Conservation (phyloP, 1,140 invertebrate genomes). For the Metopolophium dirhodum region DNA sequence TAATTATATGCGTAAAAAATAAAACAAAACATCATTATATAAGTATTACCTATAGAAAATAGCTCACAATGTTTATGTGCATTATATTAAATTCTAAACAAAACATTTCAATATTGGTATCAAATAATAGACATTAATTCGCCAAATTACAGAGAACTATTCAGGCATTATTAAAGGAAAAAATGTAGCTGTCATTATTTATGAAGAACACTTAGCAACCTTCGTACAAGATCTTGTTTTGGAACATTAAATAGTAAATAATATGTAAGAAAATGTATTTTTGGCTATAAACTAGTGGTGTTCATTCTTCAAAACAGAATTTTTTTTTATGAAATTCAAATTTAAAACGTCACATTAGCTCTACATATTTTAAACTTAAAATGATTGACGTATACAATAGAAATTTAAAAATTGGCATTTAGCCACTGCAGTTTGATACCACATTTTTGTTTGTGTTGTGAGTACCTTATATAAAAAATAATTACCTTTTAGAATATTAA, state of each 20-base stretch:
- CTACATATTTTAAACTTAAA: background rate
- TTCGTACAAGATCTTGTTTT: background rate
- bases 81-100: background rate
- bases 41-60: background rate
- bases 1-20: background rate
- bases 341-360: background rate
- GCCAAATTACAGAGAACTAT: no score
- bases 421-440: background rate
- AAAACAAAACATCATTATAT: background rate
- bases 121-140: no score
- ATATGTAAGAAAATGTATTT: background rate
- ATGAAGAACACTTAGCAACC: background rate
- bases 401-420: background rate
- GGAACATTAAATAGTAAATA: background rate
- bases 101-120: no score
- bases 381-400: background rate
- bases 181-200: background rate
- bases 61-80: background rate
- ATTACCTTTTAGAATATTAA: conserved; percentile 51
- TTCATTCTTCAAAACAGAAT: background rate
- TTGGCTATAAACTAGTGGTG: background rate
- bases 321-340: background rate
- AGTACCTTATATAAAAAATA: background rate
- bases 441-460: background rate
- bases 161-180: background rate